A percentile compares a stretch with the other conserved stretches of the same genome.
These are phyloP conservation scores for Sebastes kiyomatsui DNA, from an alignment of 2,797 vertebrate species.

Conservation along the genomic window DNA sequence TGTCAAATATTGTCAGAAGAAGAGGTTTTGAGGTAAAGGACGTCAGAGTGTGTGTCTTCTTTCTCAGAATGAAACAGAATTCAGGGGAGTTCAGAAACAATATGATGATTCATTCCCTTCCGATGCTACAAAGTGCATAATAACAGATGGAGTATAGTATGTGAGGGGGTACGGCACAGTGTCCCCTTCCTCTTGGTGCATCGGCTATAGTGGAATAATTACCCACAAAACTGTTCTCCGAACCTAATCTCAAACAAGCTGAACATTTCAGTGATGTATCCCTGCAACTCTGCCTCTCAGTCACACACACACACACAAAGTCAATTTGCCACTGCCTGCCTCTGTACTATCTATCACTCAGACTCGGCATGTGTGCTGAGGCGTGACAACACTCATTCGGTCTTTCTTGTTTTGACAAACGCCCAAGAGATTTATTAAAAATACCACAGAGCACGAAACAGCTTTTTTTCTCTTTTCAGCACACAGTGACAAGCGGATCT, in stretches of 20 bases:
- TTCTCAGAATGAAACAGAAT: not conserved
- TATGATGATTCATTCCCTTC: conserved; percentile 6
- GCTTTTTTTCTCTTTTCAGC: conserved; percentile 7
- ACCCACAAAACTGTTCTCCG: conserved; percentile 33
- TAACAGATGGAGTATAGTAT: not conserved
- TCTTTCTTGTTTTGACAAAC: conserved; percentile 70
- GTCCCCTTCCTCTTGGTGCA: not conserved
- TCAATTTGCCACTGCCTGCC: conserved; percentile 67
- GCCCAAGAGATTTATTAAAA: conserved; percentile 79
- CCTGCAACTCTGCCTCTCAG: conserved; percentile 23
- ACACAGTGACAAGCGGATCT: conserved; percentile 44
- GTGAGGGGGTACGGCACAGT: not conserved
- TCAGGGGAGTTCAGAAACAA: not conserved
- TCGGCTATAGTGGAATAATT: conserved; percentile 29
- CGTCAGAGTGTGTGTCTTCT: not conserved
- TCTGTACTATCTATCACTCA: conserved; percentile 67
- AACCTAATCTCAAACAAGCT: conserved; percentile 43
- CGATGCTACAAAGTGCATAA: conserved; percentile 8
- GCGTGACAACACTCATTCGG: conserved; percentile 75
- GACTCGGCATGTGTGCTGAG: conserved; percentile 65
- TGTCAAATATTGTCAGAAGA: not conserved
- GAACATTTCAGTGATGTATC: conserved; percentile 39
- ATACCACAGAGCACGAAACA: conserved; percentile 59
- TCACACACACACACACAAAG: conserved; percentile 40
- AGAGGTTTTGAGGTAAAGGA: not conserved